Conservation (phyloP, 2,113 vertebrate genomes). For the Amphilophus citrinellus region DNA sequence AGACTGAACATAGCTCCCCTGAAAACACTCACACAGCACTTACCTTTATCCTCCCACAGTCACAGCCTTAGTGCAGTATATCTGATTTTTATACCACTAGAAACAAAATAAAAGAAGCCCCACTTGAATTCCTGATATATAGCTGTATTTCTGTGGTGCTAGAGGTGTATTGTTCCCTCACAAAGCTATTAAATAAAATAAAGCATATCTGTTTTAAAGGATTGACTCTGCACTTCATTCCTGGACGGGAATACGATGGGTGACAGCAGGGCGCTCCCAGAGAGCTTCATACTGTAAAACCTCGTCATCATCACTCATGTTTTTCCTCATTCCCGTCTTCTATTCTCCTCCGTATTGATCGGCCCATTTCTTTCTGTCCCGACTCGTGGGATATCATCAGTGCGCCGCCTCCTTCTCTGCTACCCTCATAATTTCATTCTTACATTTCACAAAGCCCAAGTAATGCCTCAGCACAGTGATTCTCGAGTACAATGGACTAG, state of each 20-base stretch:
- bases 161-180: not conserved
- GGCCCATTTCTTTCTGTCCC: conserved; percentile 3
- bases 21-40: not conserved
- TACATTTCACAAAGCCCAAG: not conserved
- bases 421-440: not conserved
- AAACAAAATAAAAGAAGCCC: not conserved
- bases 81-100: not conserved
- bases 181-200: not conserved
- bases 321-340: not conserved
- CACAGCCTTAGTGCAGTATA: not conserved
- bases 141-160: not conserved
- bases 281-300: conserved; percentile 1
- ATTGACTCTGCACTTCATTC: not conserved
- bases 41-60: not conserved
- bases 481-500: not conserved
- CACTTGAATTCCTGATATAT: not conserved
- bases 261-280: not conserved
- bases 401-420: not conserved
- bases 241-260: not conserved
- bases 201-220: not conserved
- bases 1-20: not conserved
- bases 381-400: not conserved
- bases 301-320: conserved; percentile 35
- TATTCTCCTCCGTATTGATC: conserved; percentile 23
- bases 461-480: not conserved